Evolutionary conservation across 1,140 invertebrate genomes (phyloP).

Genomic region (Lordiphosa stackelbergi): DNA sequence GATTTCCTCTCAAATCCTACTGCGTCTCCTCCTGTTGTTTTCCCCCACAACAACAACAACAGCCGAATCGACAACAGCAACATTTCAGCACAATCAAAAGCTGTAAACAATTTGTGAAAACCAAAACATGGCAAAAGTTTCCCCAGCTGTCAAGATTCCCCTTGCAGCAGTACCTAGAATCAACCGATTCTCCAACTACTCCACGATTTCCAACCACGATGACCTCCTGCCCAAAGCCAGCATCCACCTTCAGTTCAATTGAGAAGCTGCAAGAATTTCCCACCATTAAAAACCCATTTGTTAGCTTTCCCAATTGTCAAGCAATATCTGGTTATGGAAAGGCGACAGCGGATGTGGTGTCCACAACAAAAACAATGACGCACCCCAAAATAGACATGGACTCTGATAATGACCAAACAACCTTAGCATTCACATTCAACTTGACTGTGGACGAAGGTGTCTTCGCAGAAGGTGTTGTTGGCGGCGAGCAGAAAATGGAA

Average conservation of each 20-base stretch:
- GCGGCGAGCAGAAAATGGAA: conserved; percentile 56
- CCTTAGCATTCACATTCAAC: conserved; percentile 46
- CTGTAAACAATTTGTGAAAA: too few relatives aligned
- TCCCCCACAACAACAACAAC: not conserved
- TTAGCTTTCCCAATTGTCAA: conserved; percentile 54
- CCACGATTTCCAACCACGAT: not conserved
- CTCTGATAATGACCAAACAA: conserved; percentile 55
- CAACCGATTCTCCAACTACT: too few relatives aligned
- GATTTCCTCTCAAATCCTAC: not conserved
- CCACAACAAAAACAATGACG: conserved; percentile 54
- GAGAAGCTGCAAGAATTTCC: conserved; percentile 46
- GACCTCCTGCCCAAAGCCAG: too few relatives aligned
- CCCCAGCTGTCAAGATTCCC: too few relatives aligned
- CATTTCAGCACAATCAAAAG: too few relatives aligned
- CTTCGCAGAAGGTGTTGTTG: conserved; percentile 38
- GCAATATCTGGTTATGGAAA: conserved; percentile 15
- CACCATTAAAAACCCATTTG: conserved; percentile 70
- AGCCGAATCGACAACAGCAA: too few relatives aligned
- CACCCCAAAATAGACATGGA: conserved; percentile 53
- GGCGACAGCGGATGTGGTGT: conserved; percentile 17
- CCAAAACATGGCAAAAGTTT: too few relatives aligned
- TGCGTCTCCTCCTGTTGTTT: not conserved
- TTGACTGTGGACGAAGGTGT: conserved; percentile 30
- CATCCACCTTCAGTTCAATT: not conserved
- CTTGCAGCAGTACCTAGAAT: too few relatives aligned